phyloP scores from a whole-genome alignment of 2,797 vertebrate genomes.

The Poecile montanus region DNA sequence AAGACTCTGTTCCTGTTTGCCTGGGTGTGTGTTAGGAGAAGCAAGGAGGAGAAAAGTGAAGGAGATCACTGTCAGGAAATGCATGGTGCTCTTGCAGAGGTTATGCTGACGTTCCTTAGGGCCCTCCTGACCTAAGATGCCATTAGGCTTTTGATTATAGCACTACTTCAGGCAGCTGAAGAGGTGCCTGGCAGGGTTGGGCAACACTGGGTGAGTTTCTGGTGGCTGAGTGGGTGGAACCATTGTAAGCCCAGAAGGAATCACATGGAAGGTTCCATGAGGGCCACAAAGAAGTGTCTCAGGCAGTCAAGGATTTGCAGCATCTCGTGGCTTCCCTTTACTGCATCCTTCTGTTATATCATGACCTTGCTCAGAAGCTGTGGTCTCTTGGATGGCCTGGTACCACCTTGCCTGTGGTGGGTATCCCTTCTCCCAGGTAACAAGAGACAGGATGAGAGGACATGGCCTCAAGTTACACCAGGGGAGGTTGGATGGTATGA shows the following conservation, averaged over 20 bases:
- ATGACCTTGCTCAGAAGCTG: neutral
- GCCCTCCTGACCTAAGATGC: neutral
- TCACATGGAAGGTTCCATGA: neutral
- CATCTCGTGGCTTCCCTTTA: neutral
- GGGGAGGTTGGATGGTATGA: neutral
- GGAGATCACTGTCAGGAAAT: neutral
- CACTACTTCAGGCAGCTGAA: neutral
- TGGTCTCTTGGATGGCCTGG: accelerated
- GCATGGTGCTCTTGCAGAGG: neutral
- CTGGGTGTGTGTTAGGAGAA: neutral
- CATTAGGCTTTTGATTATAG: neutral
- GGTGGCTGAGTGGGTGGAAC: accelerated
- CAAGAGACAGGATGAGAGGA: neutral
- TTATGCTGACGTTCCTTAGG: neutral
- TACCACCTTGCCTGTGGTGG: neutral
- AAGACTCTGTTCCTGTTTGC: neutral
- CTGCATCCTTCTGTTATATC: neutral
- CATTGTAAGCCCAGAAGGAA: neutral
- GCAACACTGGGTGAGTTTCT: neutral
- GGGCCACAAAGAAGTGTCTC: neutral
- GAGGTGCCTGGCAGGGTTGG: neutral
- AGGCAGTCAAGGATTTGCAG: accelerated
- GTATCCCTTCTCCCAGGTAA: neutral
- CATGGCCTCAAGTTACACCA: neutral
- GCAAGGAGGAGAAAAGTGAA: neutral